Conservation (phyloP, 2,888 invertebrate species). For the Scaptomyza cyrtandrae region DNA sequence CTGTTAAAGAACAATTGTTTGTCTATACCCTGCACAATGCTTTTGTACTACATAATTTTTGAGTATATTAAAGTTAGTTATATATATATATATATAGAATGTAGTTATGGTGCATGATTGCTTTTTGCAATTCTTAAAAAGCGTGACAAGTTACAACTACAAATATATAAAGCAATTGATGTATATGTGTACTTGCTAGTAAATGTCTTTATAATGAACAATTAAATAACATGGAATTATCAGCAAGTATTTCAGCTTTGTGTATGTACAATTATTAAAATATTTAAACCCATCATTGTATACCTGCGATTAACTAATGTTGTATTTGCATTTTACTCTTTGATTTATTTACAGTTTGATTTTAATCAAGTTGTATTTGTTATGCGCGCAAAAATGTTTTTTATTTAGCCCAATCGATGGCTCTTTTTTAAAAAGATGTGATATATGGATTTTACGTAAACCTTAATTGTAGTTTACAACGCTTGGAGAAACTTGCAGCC, state of each 20-base stretch:
- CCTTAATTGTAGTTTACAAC: conserved; percentile 50
- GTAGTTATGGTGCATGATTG: conserved; percentile 67
- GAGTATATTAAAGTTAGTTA: conserved; percentile 7
- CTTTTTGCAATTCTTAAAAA: conserved; percentile 80
- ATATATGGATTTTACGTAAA: conserved; percentile 71
- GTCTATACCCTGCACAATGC: conserved; percentile 74
- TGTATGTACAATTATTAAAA: conserved; percentile 68
- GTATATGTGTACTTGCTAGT: neutral
- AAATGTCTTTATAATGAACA: conserved; percentile 21
- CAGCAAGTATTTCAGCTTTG: conserved; percentile 82
- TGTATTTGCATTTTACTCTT: conserved; percentile 61
- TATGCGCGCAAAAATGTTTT: conserved; percentile 58
- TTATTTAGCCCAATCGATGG: conserved; percentile 1
- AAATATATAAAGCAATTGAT: conserved; percentile 8
- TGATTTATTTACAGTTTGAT: conserved; percentile 35
- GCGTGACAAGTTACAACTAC: conserved; percentile 49
- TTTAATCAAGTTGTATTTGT: neutral
- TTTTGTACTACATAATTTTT: conserved; percentile 50
- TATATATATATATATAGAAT: neutral
- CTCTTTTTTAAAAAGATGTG: neutral
- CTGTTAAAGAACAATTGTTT: conserved; percentile 18
- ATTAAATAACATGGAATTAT: conserved; percentile 63
- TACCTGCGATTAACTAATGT: conserved; percentile 78
- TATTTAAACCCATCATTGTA: conserved; percentile 69
- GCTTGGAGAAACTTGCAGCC: conserved; percentile 84